Percentiles rank a stretch among this genome's conserved stretches.
These are phyloP conservation scores for Ranitomeya imitator DNA, from an alignment of 2,113 vertebrate species.

Conservation along the genomic window DNA sequence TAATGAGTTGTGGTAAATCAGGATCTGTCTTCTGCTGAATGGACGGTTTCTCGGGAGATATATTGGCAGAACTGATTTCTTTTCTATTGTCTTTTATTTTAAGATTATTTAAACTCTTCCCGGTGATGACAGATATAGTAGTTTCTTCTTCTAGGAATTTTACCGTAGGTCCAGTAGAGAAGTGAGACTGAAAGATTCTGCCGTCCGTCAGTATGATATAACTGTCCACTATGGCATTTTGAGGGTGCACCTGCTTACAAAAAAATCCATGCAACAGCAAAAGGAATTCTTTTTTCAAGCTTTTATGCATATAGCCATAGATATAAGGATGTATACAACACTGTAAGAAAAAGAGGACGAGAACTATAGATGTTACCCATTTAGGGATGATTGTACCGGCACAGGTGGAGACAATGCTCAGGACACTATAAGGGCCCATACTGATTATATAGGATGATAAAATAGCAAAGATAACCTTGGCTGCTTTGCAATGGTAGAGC, in stretches of 20 bases:
- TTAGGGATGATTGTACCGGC: constrained; percentile 72
- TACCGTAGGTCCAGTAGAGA: constrained; percentile 69
- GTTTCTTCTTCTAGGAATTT: constrained; percentile 58
- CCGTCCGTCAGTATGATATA: constrained; percentile 78
- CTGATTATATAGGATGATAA: constrained; percentile 85
- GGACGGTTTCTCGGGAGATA: constrained; percentile 45
- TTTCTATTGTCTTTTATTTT: constrained; percentile 53
- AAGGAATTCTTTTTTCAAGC: constrained; percentile 67
- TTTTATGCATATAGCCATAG: constrained; percentile 88
- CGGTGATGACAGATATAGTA: constrained; percentile 56
- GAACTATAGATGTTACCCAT: constrained; percentile 80
- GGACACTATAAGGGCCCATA: constrained; percentile 84
- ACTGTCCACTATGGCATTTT: constrained; percentile 73
- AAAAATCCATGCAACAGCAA: constrained; percentile 76
- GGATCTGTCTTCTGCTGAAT: constrained; percentile 14
- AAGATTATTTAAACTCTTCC: constrained; percentile 53
- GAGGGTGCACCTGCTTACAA: constrained; percentile 69
- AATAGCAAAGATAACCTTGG: constrained; percentile 84
- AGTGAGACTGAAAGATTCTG: constrained; percentile 68
- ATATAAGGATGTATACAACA: constrained; percentile 87
- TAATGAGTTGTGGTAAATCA: constrained; percentile 51
- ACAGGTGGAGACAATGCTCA: constrained; percentile 76
- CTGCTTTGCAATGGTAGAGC: constrained; percentile 86
- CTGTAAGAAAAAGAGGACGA: constrained; percentile 86
- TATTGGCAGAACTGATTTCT: constrained; percentile 46